Evolutionary conservation across 2,113 vertebrate species (phyloP).

Genomic region (Calyptomena viridis): DNA sequence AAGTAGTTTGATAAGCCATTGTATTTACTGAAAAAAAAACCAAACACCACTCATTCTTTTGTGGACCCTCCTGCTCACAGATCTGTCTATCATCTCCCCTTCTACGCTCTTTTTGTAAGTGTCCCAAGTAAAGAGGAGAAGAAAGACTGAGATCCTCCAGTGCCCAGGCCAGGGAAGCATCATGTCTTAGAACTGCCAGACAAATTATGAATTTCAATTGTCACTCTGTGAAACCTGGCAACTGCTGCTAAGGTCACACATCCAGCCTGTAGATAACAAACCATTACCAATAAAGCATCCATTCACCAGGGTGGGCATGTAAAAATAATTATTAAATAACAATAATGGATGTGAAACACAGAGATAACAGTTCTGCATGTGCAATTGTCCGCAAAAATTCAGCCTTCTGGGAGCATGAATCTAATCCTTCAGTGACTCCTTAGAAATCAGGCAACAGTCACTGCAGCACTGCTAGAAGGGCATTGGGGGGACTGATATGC

Average conservation of each 20-base stretch:
- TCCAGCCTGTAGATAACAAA: neutral
- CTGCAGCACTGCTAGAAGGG: neutral
- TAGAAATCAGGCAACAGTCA: neutral
- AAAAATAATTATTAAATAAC: neutral
- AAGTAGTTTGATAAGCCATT: neutral
- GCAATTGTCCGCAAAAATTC: neutral
- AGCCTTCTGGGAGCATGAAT: neutral
- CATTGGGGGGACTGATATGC: neutral
- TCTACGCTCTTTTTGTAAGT: neutral
- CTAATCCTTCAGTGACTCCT: neutral
- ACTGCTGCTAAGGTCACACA: neutral
- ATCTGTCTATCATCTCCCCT: rapidly evolving
- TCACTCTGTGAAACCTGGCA: neutral
- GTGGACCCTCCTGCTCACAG: neutral
- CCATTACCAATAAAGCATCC: neutral
- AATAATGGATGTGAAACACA: rapidly evolving
- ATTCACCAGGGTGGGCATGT: rapidly evolving
- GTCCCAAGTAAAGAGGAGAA: neutral
- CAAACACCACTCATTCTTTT: neutral
- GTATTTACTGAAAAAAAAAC: neutral
- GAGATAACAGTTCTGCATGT: neutral
- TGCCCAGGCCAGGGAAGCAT: neutral
- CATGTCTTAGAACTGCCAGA: neutral
- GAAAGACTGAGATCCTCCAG: neutral
- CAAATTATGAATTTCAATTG: neutral